Base-by-base conservation (phyloP, 2,888 invertebrate genomes). In the Sylvicola cinctus region DNA sequence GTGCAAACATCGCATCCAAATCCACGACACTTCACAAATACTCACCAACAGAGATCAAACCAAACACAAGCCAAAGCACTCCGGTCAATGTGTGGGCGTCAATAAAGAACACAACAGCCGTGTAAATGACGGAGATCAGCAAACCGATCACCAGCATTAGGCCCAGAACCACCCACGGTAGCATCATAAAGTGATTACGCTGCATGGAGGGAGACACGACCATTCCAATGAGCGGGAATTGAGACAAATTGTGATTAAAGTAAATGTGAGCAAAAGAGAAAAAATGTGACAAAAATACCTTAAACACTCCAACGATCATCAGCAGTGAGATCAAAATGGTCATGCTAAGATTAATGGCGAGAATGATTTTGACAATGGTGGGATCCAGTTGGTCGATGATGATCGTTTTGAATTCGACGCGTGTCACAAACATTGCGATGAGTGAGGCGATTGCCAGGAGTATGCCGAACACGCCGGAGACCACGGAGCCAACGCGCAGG, bases 81-180 rank as follows among this genome's bases (percentile, higher is more conserved):
- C 72, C 74, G 42, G 63, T 63, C 17, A 68, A 43, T 29, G 55
- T 49, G 28, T 62, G 58, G 31, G 68, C 65, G 41, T 77, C 68
- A 39, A 76, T 63, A 55, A 74, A 76, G 52, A 73, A 73, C 31
- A 72, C 71, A 43, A 81, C 72, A 29, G 74, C 69, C 13, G 79
- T 83, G 52, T 80, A 81, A 36, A 84, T 65, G 26, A 84, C 68
- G 38, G 80, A 83, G 43, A 84, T 73, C 30, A 81, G 60, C 36
- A 83, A 54, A 2, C 78, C 80, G 41, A 84, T 65, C 7, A 75
- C 75, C 33, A 83, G 62, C 63, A 84, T 75, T 37, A 83, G 70
- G 4, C 81, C 83, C 33, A 84, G 62, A 32, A 79, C 69, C 26
- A 85, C 78, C 78, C 80, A 84, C 5, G 83, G 83, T 35, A 83